Evolutionary conservation across 2,888 invertebrate species (phyloP), one percentile per base, ranked within the genome.

Genomic region (Notodonta dromedarius): DNA sequence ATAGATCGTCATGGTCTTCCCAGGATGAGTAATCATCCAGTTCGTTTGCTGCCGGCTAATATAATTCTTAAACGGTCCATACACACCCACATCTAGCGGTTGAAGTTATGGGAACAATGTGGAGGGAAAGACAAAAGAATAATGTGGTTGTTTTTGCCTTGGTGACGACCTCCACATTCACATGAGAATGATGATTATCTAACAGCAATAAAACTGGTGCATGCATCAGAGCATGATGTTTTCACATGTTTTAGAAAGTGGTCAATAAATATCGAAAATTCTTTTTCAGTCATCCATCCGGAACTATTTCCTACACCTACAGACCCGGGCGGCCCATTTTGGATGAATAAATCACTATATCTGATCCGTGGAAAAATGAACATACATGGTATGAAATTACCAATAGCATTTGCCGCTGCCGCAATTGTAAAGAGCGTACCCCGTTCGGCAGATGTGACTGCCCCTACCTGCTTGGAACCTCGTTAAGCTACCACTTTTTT

Each of bases 401-500:
- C 80, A 1, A 51, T 42, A 35, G 75, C 78, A 67, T 65, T 75
- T 60, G 72, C 69, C 57, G 70, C 72, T 51, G 64, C 68, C 35
- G 74, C 74, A 57, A 68, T 69, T 56, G 78, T 77, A 39, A 71
- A 58, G 44, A 66, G 61, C 57, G 64, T 59, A 24, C 74, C 78
- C 44, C 70, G 57, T 62, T 78, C 74, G 14, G 59, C 75, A 60
- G 63, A 60, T 9, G 68, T 70, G 44, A 73, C 58, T 66, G 77
- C 76, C 14, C 65, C 64, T 9, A 76, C 74, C 16, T 62, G 60
- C 65, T 70, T 74, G 63, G 74, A 76, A 13, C 72, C 75, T 63
- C 71, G 74, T 13, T 56, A 35, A 8, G 75, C 59, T 56, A 74
- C 58, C 39, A 76, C 68, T 67, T 76, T 73, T 16, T 73, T 66